These are phyloP conservation scores for Melanargia galathea DNA, from an alignment of 2,888 invertebrate species.

Conservation along the genomic window DNA sequence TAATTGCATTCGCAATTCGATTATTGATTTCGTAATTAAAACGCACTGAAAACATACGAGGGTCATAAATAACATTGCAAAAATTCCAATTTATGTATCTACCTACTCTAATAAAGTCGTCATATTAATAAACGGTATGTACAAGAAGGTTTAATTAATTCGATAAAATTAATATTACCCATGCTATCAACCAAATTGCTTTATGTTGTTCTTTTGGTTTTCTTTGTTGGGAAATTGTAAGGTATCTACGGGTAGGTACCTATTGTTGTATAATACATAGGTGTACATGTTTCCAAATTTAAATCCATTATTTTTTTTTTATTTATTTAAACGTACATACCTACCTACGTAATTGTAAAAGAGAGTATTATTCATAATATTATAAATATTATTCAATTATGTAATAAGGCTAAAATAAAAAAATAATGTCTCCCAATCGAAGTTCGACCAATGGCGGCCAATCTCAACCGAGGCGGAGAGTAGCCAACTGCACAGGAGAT, in stretches of 20 bases:
- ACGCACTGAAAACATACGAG: conserved; percentile 48
- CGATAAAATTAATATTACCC: neutral
- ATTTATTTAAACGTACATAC: too few species aligned
- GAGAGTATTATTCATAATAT: too few species aligned
- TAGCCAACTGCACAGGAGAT: too few species aligned
- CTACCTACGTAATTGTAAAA: too few species aligned
- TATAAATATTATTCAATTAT: too few species aligned
- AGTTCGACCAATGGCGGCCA: too few species aligned
- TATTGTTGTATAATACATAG: neutral
- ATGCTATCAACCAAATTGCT: neutral
- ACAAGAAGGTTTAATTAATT: conserved; percentile 6
- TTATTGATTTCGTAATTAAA: conserved; percentile 81
- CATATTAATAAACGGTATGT: conserved; percentile 18
- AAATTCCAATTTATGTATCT: conserved; percentile 19
- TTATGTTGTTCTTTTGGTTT: neutral
- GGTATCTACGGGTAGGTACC: neutral
- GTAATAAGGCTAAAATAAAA: too few species aligned
- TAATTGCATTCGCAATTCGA: conserved; percentile 66
- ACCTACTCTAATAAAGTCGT: conserved; percentile 20
- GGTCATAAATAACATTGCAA: conserved; percentile 13
- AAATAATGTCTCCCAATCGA: too few species aligned
- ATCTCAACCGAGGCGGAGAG: too few species aligned
- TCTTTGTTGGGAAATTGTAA: neutral
- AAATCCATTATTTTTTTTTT: too few species aligned
- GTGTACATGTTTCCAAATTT: too few species aligned